These are phyloP conservation scores for Sminthurinus signatus DNA, from an alignment of 1,140 invertebrate species.

Conservation along the genomic window DNA sequence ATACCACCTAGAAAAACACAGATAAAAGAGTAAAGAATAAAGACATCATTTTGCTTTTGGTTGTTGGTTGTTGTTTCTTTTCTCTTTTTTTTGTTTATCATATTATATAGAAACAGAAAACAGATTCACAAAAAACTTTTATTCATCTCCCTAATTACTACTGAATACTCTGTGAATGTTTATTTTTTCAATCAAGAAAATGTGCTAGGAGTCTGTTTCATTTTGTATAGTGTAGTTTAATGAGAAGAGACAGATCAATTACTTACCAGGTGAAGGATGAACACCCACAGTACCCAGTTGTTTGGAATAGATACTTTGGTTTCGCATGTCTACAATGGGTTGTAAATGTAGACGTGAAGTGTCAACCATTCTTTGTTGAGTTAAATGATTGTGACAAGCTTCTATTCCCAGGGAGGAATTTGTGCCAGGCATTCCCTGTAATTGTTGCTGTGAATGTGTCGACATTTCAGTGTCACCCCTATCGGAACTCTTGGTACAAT, in stretches of 20 bases:
- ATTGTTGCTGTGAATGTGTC: slow-evolving; percentile 39
- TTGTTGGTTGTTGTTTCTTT: no score
- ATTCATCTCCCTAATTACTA: no score
- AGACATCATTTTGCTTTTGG: no score
- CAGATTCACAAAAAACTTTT: no score
- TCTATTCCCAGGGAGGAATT: slow-evolving; percentile 9
- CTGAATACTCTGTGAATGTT: no score
- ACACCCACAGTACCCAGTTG: slow-evolving; percentile 34
- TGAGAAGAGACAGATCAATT: no score
- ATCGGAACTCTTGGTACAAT: slow-evolving; percentile 38
- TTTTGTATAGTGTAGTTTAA: no score
- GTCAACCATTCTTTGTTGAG: slow-evolving; percentile 26
- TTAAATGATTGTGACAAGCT: slow-evolving; percentile 38
- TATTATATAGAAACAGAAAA: no score
- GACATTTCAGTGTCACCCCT: slow-evolving; percentile 41
- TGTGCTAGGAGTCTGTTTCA: no score
- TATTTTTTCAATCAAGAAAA: no score
- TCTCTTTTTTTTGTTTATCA: no score
- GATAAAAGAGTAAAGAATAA: no score
- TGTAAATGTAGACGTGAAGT: slow-evolving; percentile 20
- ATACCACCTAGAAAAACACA: slow-evolving; percentile 20
- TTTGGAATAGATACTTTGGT: slow-evolving; percentile 35
- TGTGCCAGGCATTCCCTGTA: slow-evolving; percentile 19
- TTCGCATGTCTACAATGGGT: slow-evolving; percentile 37
- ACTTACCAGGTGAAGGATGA: slow-evolving; percentile 38